These are phyloP conservation scores for Glyphotaelius pellucidus DNA, from an alignment of 2,888 invertebrate genomes.

Conservation along the genomic window DNA sequence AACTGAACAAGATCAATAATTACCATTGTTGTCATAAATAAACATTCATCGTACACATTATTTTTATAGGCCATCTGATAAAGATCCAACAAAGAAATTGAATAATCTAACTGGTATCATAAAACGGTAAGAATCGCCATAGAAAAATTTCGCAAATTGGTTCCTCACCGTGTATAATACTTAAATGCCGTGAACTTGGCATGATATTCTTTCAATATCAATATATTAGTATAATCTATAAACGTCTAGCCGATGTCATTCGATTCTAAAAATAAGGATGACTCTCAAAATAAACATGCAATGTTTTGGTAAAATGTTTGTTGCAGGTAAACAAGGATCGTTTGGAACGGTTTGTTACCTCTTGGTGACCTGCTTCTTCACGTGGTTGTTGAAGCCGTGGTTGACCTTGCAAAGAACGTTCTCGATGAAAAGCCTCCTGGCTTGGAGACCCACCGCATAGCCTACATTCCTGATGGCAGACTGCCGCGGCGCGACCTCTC, in stretches of 20 bases:
- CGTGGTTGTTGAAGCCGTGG: constrained; percentile 80
- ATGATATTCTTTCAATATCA: neutral
- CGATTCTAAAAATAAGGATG: constrained; percentile 22
- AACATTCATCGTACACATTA: neutral
- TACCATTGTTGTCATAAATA: neutral
- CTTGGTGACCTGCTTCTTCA: constrained; percentile 80
- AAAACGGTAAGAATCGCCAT: neutral
- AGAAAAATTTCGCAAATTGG: neutral
- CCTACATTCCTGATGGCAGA: constrained; percentile 72
- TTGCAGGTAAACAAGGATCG: neutral
- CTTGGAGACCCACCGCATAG: constrained; percentile 79
- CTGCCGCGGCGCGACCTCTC: constrained; percentile 58
- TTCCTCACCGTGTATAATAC: neutral
- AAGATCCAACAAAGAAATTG: neutral
- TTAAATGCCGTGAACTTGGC: neutral
- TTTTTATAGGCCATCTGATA: neutral
- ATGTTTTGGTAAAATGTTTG: neutral
- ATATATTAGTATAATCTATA: neutral
- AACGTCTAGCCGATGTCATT: neutral
- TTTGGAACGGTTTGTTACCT: constrained; percentile 69
- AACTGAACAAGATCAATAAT: neutral
- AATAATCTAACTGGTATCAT: neutral
- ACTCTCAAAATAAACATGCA: neutral
- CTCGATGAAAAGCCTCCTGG: constrained; percentile 82
- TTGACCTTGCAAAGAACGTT: constrained; percentile 84